Evolutionary conservation across 2,888 invertebrate species (phyloP), one percentile per base, ranked within the genome.

Genomic region (Chirona hameri): DNA sequence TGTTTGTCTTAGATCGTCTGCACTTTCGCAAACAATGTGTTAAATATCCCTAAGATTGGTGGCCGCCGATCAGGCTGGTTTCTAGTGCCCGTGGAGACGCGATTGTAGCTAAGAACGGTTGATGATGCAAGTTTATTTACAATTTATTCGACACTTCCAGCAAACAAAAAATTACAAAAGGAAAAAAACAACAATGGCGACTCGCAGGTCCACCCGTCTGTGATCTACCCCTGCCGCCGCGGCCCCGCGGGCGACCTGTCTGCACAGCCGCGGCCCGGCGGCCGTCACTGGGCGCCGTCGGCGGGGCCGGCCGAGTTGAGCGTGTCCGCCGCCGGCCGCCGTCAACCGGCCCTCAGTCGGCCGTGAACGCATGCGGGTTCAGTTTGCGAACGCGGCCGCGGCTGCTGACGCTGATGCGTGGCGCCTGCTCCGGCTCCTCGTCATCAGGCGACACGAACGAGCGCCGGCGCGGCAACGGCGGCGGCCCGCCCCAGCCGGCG

Each of bases 381-480:
- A 76, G 76, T 12, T 76, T 76, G 39, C 76, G 76, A 0, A 76
- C 39, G 46, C 76, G 76, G 24, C 76, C 76, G 14, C 76, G 76
- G 18, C 76, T 76, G 76, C 76, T 76, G 39, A 76, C 76, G 46
- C 76, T 76, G 46, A 76, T 76, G 21, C 76, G 31, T 18, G 72
- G 72, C 39, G 39, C 31, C 9, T 24, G 46, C 21, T 46, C 46
- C 24, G 18, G 39, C 46, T 9, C 27, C 76, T 76, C 76, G 39
- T 39, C 76, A 4, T 46, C 31, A 29, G 29, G n/a, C 27, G 65
- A 27, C 18, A 72, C 72, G 72, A 72, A 72, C 1, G 72, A 27
- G 31, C 72, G 72, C 72, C 72, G 72, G 31, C 72, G 72, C 31
- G 31, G 72, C 72, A 2, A 39, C 31, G 27, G 24, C 76, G 76